A percentile compares a stretch with the other conserved stretches of the same genome.
Conservation (phyloP, 2,888 invertebrate genomes). For the Iphiclides podalirius region DNA sequence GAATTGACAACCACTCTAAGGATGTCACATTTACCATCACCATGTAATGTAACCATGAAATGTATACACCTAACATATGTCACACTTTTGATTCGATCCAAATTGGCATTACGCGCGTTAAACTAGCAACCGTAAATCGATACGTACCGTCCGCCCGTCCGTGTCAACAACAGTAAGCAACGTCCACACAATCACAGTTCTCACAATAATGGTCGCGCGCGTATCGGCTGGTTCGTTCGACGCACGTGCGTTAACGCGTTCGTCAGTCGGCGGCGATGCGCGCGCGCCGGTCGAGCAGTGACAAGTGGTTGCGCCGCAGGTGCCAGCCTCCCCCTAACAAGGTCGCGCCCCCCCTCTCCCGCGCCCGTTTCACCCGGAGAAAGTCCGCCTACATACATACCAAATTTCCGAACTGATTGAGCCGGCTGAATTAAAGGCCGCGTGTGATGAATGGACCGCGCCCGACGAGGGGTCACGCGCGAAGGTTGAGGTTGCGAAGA, state of each 20-base stretch:
- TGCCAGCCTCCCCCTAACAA: slow-evolving; percentile 78
- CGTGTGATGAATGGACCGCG: slow-evolving; percentile 39
- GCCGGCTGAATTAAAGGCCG: slow-evolving; percentile 46
- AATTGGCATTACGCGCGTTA: too few relatives aligned
- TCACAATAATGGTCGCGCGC: slow-evolving; percentile 53
- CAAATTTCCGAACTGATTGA: slow-evolving; percentile 76
- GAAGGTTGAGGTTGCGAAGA: slow-evolving; percentile 33
- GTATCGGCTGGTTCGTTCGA: slow-evolving; percentile 18
- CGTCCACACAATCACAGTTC: slow-evolving; percentile 59
- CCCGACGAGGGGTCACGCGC: slow-evolving; percentile 34
- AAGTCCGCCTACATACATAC: slow-evolving; percentile 80
- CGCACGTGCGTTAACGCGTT: slow-evolving; percentile 58
- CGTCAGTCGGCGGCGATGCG: slow-evolving; percentile 62
- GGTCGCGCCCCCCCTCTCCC: slow-evolving; percentile 63
- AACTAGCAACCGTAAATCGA: not conserved
- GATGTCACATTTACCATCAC: too few relatives aligned
- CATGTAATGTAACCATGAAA: too few relatives aligned
- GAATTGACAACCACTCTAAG: too few relatives aligned
- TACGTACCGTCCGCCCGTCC: slow-evolving; percentile 50
- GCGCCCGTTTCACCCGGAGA: slow-evolving; percentile 71
- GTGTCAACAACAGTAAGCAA: slow-evolving; percentile 41
- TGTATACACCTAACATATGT: too few relatives aligned
- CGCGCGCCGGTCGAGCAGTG: slow-evolving; percentile 63
- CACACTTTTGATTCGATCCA: too few relatives aligned
- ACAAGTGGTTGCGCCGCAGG: slow-evolving; percentile 70